A percentile compares a stretch with the other conserved stretches of the same genome.
Evolutionary conservation across 2,113 vertebrate species (phyloP).

Genomic region (Phalacrocorax aristotelis): DNA sequence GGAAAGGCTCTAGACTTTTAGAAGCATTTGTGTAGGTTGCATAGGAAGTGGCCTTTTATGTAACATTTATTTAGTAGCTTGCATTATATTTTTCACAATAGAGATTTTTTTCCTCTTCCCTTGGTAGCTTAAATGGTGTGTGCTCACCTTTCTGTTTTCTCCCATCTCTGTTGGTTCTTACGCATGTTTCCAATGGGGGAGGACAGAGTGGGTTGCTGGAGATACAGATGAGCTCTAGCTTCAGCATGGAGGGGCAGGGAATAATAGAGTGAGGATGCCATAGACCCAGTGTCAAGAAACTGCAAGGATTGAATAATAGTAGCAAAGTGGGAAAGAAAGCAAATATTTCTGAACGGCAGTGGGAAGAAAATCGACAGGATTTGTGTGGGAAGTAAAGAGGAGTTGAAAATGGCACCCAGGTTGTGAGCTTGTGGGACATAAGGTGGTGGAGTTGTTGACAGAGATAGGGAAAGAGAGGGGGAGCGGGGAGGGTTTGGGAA

Average conservation of each 20-base stretch:
- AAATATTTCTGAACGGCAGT: conserved; percentile 15
- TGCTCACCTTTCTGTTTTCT: neutral
- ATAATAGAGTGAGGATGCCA: neutral
- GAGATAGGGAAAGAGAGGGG: neutral
- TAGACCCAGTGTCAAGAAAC: neutral
- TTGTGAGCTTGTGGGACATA: conserved; percentile 59
- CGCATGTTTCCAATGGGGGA: neutral
- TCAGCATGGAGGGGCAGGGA: neutral
- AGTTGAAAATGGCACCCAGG: conserved; percentile 59
- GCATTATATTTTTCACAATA: neutral
- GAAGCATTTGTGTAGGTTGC: neutral
- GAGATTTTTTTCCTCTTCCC: neutral
- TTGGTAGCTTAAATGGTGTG: neutral
- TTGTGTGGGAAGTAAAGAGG: conserved; percentile 44
- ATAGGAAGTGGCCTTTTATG: neutral
- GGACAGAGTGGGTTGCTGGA: neutral
- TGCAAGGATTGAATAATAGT: neutral
- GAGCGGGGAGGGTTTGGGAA: neutral
- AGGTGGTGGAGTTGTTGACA: conserved; percentile 44
- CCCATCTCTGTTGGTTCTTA: neutral
- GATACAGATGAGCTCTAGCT: neutral
- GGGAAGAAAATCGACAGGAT: conserved; percentile 47
- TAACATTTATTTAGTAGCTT: neutral
- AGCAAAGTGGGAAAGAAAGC: neutral
- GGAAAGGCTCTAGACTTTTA: neutral